These are phyloP conservation scores for Cinara cedri DNA, from an alignment of 2,888 invertebrate species.

Conservation along the genomic window DNA sequence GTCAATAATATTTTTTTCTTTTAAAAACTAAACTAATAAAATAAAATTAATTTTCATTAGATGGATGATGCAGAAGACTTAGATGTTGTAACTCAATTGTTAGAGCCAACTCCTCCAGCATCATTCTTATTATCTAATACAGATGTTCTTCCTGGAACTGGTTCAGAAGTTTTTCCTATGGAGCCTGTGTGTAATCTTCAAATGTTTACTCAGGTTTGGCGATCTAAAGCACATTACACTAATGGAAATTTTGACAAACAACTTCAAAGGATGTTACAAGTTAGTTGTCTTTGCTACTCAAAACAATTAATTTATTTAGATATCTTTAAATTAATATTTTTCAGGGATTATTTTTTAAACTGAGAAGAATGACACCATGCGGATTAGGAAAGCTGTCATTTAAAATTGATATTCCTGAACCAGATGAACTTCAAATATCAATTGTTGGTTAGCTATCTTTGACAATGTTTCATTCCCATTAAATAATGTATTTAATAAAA, in stretches of 20 bases:
- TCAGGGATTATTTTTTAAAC: constrained; percentile 76
- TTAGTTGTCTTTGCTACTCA: constrained; percentile 60
- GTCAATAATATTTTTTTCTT: not conserved
- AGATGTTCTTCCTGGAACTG: constrained; percentile 73
- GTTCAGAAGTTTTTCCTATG: constrained; percentile 53
- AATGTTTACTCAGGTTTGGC: constrained; percentile 81
- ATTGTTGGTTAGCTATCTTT: constrained; percentile 65
- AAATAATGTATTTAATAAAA: not conserved
- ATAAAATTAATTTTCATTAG: constrained; percentile 62
- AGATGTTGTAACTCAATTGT: constrained; percentile 75
- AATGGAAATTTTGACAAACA: constrained; percentile 64
- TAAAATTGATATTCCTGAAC: constrained; percentile 85
- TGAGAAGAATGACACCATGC: constrained; percentile 85
- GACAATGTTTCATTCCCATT: constrained; percentile 23
- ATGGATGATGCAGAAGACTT: constrained; percentile 84
- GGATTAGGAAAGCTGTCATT: constrained; percentile 82
- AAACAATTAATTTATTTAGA: not conserved
- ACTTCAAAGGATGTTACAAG: constrained; percentile 68
- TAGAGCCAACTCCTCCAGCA: constrained; percentile 76
- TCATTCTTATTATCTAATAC: constrained; percentile 82
- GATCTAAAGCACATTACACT: constrained; percentile 66
- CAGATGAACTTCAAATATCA: constrained; percentile 72
- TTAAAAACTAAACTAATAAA: not conserved
- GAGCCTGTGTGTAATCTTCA: constrained; percentile 72
- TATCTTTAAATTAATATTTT: constrained; percentile 19